These are phyloP conservation scores for Xylocampa areola DNA, from an alignment of 2,888 invertebrate species.

Conservation along the genomic window DNA sequence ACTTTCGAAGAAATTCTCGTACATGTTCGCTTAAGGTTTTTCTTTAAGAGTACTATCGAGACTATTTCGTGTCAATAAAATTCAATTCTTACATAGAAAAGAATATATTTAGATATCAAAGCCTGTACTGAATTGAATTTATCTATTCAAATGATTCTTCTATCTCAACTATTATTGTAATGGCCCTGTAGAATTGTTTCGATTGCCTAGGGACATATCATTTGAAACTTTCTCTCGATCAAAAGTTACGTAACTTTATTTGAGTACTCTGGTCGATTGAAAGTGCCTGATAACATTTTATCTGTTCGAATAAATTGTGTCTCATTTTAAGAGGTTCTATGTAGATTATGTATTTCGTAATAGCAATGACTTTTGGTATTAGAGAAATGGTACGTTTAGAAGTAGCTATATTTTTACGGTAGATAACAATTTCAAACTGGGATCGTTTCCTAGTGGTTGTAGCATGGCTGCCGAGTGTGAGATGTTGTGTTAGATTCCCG, in stretches of 20 bases:
- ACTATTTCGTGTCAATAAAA: no score
- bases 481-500: no score
- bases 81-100: background rate
- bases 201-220: constrained; percentile 45
- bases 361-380: background rate
- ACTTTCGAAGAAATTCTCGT: background rate
- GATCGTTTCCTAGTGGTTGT: no score
- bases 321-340: constrained; percentile 24
- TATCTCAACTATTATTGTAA: constrained; percentile 37
- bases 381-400: constrained; percentile 3
- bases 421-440: no score
- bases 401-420: background rate
- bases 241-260: constrained; percentile 47
- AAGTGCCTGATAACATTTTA: constrained; percentile 52
- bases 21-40: background rate
- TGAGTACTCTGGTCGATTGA: constrained; percentile 30
- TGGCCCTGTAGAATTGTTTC: constrained; percentile 34
- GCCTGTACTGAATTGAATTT: constrained; percentile 8
- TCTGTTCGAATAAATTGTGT: constrained; percentile 43
- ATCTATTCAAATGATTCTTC: constrained; percentile 36
- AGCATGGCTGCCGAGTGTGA: no score
- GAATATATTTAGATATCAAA: constrained; percentile 11
- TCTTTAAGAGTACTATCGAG: no score
- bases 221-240: constrained; percentile 59
- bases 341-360: constrained; percentile 33